Evolutionary conservation across 2,888 invertebrate species (phyloP), one percentile per base, ranked within the genome.

Genomic region (Iselma pallidipennis): DNA sequence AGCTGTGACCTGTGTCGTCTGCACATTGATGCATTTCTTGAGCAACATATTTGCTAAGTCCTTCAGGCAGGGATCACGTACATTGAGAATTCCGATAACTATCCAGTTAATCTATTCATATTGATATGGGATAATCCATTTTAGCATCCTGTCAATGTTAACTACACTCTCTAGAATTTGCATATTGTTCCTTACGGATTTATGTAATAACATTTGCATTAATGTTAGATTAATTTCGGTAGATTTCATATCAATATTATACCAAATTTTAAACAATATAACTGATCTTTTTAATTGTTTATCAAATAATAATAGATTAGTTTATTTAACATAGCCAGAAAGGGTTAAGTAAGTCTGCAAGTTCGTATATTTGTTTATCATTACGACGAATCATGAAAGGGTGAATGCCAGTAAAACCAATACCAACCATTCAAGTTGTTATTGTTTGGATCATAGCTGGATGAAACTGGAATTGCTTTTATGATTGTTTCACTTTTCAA

Each of bases 381-480:
- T n/a, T n/a, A n/a, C n/a, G n/a, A n/a, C n/a, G n/a, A n/a, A n/a
- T n/a, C n/a, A n/a, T n/a, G n/a, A n/a, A n/a, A n/a, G n/a, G n/a
- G n/a, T n/a, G n/a, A n/a, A n/a, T n/a, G n/a, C n/a, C n/a, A 53
- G 29, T 52, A 53, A 61, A 61, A 57, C 57, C 57, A 48, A 61
- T 61, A 61, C 57, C 31, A 28, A 48, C 56, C 57, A 61, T 61
- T 53, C 52, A 57, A 61, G 61, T 61, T 52, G 56, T 14, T 51
- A 56, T 26, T 56, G 56, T 56, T 56, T 60, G 56, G 60, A 21
- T n/a, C n/a, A n/a, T n/a, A n/a, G n/a, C n/a, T n/a, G n/a, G n/a
- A n/a, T n/a, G n/a, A n/a, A n/a, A n/a, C 26, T 42, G 60, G 52
- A 60, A 60, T 56, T 51, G 60, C 60, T 60, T 60, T 60, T 60